Conservation (phyloP, 2,797 vertebrate genomes). For the Dendrocincla tyrannina region DNA sequence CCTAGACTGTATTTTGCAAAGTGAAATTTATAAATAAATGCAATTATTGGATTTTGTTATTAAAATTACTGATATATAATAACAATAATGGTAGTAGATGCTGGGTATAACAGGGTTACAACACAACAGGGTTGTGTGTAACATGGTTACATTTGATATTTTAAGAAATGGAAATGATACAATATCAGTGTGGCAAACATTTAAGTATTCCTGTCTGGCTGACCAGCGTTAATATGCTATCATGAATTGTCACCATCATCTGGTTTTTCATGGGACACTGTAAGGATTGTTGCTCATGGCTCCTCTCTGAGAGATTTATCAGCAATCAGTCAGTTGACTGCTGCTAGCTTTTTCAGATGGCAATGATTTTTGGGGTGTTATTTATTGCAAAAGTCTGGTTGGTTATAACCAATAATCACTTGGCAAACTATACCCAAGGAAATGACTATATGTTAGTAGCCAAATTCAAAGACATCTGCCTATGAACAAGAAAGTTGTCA, state of each 20-base stretch:
- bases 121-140: background rate
- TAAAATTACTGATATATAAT: background rate
- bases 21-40: background rate
- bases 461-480: background rate
- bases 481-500: background rate
- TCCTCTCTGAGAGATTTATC: background rate
- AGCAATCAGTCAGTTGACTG: rapidly evolving
- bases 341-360: background rate
- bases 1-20: background rate
- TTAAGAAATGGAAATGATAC: background rate
- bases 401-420: background rate
- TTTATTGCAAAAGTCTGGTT: background rate
- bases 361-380: background rate
- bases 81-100: background rate
- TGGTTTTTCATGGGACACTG: background rate
- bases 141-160: background rate
- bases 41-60: background rate
- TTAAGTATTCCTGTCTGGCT: background rate
- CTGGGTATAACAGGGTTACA: background rate
- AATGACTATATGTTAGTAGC: background rate
- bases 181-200: background rate
- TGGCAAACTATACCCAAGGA: background rate
- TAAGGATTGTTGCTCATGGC: background rate
- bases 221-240: background rate
- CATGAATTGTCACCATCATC: background rate